Conservation (phyloP, 1,140 invertebrate genomes). For the Adoxophyes honmai region DNA sequence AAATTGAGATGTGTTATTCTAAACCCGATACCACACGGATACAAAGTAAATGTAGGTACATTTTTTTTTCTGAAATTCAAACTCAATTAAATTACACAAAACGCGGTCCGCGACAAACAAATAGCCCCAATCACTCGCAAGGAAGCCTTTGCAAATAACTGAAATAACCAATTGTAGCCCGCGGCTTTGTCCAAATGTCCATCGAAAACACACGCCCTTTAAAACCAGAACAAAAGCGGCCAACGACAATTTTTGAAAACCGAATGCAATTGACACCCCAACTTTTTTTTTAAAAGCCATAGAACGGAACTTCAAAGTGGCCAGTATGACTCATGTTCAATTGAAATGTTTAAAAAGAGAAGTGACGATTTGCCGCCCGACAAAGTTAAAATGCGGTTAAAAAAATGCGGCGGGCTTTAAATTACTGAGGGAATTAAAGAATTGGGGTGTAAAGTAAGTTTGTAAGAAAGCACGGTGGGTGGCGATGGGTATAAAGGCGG, state of each 20-base stretch:
- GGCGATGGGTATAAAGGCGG: constrained; percentile 49
- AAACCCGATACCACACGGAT: too few relatives aligned
- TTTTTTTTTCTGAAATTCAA: too few relatives aligned
- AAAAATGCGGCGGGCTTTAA: neutral
- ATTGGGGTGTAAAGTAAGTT: constrained; percentile 15
- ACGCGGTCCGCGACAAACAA: neutral
- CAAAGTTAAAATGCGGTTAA: constrained; percentile 25
- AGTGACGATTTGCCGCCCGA: constrained; percentile 50
- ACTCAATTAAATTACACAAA: too few relatives aligned
- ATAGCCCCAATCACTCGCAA: neutral
- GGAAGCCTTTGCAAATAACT: constrained; percentile 8
- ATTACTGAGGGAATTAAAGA: too few relatives aligned
- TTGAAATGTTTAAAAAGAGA: constrained; percentile 43
- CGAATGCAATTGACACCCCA: constrained; percentile 46
- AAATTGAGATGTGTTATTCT: too few relatives aligned
- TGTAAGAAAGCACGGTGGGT: constrained; percentile 46
- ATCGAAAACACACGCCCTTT: constrained; percentile 4
- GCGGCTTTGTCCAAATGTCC: constrained; percentile 3
- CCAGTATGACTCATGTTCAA: constrained; percentile 56
- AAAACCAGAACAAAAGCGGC: constrained; percentile 11
- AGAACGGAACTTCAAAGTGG: constrained; percentile 43
- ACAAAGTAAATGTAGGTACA: too few relatives aligned
- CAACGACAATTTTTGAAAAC: constrained; percentile 23
- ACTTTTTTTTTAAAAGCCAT: constrained; percentile 36
- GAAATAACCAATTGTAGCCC: neutral